phyloP scores from a whole-genome alignment of 2,797 vertebrate species.

The Eulemur rubriventer region DNA sequence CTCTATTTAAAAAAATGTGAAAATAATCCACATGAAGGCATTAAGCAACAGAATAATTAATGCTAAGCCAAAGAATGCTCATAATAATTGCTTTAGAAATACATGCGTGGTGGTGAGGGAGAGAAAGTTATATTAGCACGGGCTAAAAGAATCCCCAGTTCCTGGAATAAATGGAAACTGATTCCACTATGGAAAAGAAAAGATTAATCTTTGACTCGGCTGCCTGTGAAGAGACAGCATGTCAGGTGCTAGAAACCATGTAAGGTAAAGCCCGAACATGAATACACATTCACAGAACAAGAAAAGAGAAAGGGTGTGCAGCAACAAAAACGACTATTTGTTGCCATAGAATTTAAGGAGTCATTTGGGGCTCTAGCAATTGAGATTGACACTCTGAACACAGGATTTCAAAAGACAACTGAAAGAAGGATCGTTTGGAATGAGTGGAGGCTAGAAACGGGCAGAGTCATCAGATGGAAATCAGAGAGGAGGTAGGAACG shows the following conservation, averaged over 20 bases:
- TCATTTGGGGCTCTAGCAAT: not conserved
- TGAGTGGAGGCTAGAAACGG: not conserved
- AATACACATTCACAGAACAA: not conserved
- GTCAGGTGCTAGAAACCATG: not conserved
- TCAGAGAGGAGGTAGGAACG: not conserved
- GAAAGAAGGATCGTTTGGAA: not conserved
- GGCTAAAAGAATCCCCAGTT: not conserved
- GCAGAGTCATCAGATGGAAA: too few relatives aligned
- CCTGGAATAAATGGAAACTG: not conserved
- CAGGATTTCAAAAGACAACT: not conserved
- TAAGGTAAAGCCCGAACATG: not conserved
- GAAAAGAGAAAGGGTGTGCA: not conserved
- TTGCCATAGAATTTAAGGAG: not conserved
- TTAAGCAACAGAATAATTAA: not conserved
- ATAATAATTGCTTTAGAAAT: not conserved
- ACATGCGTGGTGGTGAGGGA: not conserved
- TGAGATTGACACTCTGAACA: not conserved
- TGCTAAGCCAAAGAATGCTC: not conserved
- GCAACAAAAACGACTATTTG: not conserved
- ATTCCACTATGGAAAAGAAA: not conserved
- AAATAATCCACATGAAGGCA: not conserved
- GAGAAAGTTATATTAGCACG: not conserved
- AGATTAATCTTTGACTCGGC: not conserved
- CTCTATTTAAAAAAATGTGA: not conserved
- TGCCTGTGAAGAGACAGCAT: not conserved